Conservation (phyloP, 2,113 vertebrate genomes). For the Sturnus vulgaris region DNA sequence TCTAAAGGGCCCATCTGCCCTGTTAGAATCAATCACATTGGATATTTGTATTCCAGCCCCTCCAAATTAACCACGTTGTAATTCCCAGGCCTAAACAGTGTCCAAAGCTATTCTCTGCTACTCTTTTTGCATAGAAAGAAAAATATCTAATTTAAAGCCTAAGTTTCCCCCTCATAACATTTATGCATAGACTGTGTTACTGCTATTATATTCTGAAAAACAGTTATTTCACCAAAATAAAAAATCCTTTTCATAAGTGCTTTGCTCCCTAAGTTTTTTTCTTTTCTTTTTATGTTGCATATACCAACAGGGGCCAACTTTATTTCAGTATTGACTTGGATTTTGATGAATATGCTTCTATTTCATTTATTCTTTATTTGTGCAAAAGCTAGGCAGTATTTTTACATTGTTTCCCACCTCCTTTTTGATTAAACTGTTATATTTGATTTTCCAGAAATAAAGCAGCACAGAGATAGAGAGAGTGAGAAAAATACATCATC, state of each 20-base stretch:
- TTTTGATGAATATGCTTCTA: conserved; percentile 71
- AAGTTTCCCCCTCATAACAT: not conserved
- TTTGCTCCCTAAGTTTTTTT: not conserved
- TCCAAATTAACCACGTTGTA: not conserved
- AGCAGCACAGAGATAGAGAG: conserved; percentile 26
- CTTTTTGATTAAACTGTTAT: conserved; percentile 73
- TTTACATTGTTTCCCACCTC: conserved; percentile 68
- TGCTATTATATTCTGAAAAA: conserved; percentile 58
- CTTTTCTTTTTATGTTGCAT: conserved; percentile 39
- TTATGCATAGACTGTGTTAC: conserved; percentile 39
- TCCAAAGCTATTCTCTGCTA: not conserved
- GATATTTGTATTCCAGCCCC: not conserved
- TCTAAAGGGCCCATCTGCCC: conserved; percentile 18
- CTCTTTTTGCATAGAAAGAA: not conserved
- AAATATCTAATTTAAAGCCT: conserved; percentile 13
- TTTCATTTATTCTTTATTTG: conserved; percentile 72
- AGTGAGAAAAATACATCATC: conserved; percentile 42
- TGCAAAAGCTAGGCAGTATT: conserved; percentile 65
- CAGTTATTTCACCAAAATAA: conserved; percentile 32
- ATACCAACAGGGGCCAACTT: conserved; percentile 63
- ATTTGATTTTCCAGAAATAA: conserved; percentile 76
- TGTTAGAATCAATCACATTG: not conserved
- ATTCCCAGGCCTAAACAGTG: not conserved
- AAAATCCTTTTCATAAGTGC: conserved; percentile 28
- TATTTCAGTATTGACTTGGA: conserved; percentile 68